A percentile compares a stretch with the other conserved stretches of the same genome.
These are phyloP conservation scores for Gambusia affinis DNA, from an alignment of 2,113 vertebrate genomes.

Conservation along the genomic window DNA sequence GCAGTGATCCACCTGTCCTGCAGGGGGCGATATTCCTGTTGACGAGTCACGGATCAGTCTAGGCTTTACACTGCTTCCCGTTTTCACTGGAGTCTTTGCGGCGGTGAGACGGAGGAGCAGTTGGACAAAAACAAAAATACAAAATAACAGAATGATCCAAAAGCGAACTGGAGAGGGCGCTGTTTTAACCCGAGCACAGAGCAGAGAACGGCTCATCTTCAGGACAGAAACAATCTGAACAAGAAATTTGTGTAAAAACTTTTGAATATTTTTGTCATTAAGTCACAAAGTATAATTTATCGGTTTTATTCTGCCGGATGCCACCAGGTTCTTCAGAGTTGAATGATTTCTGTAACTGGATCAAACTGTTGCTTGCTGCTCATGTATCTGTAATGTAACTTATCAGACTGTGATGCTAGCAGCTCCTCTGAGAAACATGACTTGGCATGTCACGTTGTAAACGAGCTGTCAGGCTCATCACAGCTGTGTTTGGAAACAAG, in stretches of 20 bases:
- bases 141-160: conserved; percentile 41
- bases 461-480: conserved; percentile 52
- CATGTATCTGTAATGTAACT: not conserved
- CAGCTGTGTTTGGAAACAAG: conserved; percentile 55
- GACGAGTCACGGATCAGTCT: conserved; percentile 66
- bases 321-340: not conserved
- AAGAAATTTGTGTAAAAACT: too few relatives aligned
- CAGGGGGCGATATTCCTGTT: conserved; percentile 71
- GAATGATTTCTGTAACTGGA: not conserved
- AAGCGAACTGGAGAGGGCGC: too few relatives aligned
- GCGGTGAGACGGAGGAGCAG: conserved; percentile 28
- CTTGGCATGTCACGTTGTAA: conserved; percentile 14
- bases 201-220: too few relatives aligned
- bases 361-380: not conserved
- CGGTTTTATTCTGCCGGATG: not conserved
- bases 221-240: too few relatives aligned
- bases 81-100: conserved; percentile 38
- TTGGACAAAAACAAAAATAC: conserved; percentile 30
- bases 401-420: not conserved
- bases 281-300: not conserved
- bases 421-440: conserved; percentile 25
- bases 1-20: conserved; percentile 51
- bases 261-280: not conserved
- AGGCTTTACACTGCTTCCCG: conserved; percentile 63
- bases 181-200: too few relatives aligned